phyloP scores from a whole-genome alignment of 2,113 vertebrate genomes.

The Pogonocichla stellata region DNA sequence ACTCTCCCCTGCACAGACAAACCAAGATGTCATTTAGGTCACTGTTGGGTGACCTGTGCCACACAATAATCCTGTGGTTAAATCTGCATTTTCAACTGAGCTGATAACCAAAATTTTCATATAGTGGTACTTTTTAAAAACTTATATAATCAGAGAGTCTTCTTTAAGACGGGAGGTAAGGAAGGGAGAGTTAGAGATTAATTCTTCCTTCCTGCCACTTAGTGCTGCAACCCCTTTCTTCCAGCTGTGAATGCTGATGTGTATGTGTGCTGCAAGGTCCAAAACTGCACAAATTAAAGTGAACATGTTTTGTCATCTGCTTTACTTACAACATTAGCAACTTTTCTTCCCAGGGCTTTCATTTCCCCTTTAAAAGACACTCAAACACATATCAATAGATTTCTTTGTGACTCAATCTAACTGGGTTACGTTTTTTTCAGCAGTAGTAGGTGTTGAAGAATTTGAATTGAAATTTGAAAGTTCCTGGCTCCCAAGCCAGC shows the following conservation, averaged over 20 bases:
- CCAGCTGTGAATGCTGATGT: background rate
- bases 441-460: slow-evolving; percentile 74
- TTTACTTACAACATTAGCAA: slow-evolving; percentile 58
- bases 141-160: background rate
- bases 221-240: background rate
- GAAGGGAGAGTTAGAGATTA: background rate
- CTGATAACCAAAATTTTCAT: background rate
- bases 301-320: slow-evolving; percentile 32
- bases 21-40: background rate
- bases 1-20: background rate
- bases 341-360: slow-evolving; percentile 4
- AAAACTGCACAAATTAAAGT: slow-evolving; percentile 13
- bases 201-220: background rate
- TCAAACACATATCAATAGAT: slow-evolving; percentile 69
- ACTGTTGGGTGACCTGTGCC: background rate
- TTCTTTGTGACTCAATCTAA: slow-evolving; percentile 74
- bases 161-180: background rate
- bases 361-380: slow-evolving; percentile 45
- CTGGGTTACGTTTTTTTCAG: slow-evolving; percentile 11
- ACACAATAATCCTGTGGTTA: background rate
- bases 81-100: background rate
- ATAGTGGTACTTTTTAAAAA: background rate
- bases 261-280: slow-evolving; percentile 13
- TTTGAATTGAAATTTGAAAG: slow-evolving; percentile 77
- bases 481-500: slow-evolving; percentile 75